Conservation (phyloP, 2,797 vertebrate genomes). For the Aythya fuligula region DNA sequence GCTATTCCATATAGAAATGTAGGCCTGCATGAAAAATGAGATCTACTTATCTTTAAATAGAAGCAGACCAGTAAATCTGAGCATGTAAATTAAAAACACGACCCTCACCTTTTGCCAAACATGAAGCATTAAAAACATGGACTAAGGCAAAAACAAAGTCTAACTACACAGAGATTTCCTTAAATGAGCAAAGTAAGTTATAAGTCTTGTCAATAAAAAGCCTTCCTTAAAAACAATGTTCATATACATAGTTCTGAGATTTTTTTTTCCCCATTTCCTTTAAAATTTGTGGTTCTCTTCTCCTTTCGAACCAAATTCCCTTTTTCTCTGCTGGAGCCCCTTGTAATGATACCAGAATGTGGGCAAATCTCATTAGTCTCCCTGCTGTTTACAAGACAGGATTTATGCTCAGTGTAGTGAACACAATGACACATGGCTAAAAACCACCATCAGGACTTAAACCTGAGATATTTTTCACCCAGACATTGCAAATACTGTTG, state of each 20-base stretch:
- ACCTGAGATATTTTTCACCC: constrained; percentile 78
- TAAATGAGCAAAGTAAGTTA: neutral
- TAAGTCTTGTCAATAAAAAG: neutral
- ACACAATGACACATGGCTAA: constrained; percentile 78
- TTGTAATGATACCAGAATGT: constrained; percentile 70
- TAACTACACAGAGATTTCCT: neutral
- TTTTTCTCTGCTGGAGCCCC: constrained; percentile 67
- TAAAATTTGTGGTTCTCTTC: constrained; percentile 20
- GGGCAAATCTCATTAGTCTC: constrained; percentile 73
- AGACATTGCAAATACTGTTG: constrained; percentile 67
- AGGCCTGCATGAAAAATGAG: constrained; percentile 52
- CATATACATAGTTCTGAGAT: neutral
- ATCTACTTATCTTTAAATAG: constrained; percentile 47
- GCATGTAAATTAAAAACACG: constrained; percentile 51
- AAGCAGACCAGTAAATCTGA: constrained; percentile 40
- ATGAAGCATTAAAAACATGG: neutral
- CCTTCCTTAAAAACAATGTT: neutral
- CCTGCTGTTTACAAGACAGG: constrained; percentile 78
- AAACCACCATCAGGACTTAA: constrained; percentile 70
- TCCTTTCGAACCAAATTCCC: constrained; percentile 30
- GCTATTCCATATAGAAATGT: constrained; percentile 15
- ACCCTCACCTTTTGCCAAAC: constrained; percentile 33
- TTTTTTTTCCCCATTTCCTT: neutral
- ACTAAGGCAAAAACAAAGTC: neutral
- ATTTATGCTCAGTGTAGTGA: constrained; percentile 77